These are phyloP conservation scores for Eulithis prunata DNA, from an alignment of 2,888 invertebrate species.

Conservation along the genomic window DNA sequence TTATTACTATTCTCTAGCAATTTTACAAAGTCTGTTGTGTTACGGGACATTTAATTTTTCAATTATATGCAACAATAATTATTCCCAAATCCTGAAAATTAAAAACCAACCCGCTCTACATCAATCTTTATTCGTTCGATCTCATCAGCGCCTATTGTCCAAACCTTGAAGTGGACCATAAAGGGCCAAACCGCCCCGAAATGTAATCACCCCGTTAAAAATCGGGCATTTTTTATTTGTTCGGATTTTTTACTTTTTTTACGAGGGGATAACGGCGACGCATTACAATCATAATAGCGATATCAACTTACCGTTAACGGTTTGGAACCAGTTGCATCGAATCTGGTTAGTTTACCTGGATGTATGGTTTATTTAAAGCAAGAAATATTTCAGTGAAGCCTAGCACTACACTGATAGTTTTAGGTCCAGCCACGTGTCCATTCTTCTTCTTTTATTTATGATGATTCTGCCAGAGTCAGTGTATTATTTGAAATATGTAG, in stretches of 20 bases:
- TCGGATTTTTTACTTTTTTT: constrained; percentile 25
- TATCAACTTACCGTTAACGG: constrained; percentile 82
- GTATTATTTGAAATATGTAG: too few relatives aligned
- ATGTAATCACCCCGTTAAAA: constrained; percentile 63
- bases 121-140: constrained; percentile 26
- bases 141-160: constrained; percentile 40
- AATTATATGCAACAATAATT: too few relatives aligned
- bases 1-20: too few relatives aligned
- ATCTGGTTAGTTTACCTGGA: constrained; percentile 2
- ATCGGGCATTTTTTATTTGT: constrained; percentile 57
- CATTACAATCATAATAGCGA: constrained; percentile 81
- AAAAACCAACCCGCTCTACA: constrained; percentile 3
- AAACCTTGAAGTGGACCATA: constrained; percentile 32
- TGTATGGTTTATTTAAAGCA: neutral
- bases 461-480: too few relatives aligned
- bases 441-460: too few relatives aligned
- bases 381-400: too few relatives aligned
- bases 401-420: too few relatives aligned
- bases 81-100: neutral
- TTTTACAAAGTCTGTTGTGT: too few relatives aligned
- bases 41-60: too few relatives aligned
- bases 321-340: constrained; percentile 46
- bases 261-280: constrained; percentile 67
- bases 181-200: constrained; percentile 55
- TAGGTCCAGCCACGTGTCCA: too few relatives aligned